Evolutionary conservation across 2,113 vertebrate genomes (phyloP).

Genomic region (Montifringilla adamsi): DNA sequence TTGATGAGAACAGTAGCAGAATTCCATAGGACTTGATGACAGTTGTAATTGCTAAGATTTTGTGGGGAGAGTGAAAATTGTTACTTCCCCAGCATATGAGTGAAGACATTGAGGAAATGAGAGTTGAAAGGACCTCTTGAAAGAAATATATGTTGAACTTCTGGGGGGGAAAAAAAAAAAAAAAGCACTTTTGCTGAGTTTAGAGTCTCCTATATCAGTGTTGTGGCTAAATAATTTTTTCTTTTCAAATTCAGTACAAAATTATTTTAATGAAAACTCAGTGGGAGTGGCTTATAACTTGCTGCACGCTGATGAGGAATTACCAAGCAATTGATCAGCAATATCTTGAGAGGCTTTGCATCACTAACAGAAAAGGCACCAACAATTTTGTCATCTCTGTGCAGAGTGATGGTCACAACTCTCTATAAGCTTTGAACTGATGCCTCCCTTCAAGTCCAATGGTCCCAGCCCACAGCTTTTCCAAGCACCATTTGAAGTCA

Average conservation of each 20-base stretch:
- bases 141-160: neutral
- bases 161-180: rapidly evolving
- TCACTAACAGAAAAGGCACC: neutral
- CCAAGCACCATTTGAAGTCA: neutral
- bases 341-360: neutral
- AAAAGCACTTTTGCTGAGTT: neutral
- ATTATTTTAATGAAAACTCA: neutral
- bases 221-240: neutral
- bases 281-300: neutral
- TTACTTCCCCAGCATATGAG: neutral
- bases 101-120: neutral
- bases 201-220: neutral
- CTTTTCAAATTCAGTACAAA: neutral
- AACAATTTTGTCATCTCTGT: neutral
- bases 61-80: neutral
- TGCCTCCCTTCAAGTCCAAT: neutral
- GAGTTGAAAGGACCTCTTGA: neutral
- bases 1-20: neutral
- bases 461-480: neutral
- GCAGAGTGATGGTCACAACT: neutral
- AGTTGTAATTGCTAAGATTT: neutral
- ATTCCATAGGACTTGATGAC: neutral
- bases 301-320: neutral
- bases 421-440: neutral
- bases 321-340: neutral